These are phyloP conservation scores for Drosophila greeni DNA, from an alignment of 2,888 invertebrate genomes.

Conservation along the genomic window DNA sequence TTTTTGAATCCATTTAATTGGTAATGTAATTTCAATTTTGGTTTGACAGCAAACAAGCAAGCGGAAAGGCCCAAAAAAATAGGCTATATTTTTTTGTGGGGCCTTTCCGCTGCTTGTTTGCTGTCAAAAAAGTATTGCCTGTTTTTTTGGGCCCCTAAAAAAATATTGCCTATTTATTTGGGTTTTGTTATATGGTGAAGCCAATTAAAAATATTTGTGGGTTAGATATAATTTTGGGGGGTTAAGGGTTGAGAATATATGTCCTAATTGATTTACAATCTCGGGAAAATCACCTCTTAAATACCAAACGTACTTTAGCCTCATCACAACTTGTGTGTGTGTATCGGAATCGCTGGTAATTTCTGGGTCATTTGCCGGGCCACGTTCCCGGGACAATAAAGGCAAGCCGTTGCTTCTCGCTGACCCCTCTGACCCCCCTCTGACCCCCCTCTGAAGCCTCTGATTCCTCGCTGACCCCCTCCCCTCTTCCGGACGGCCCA, in stretches of 20 bases:
- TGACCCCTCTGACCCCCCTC: too few relatives aligned
- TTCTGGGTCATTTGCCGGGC: constrained; percentile 33
- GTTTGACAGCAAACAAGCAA: constrained; percentile 12
- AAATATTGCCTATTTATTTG: neutral
- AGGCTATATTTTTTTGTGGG: too few relatives aligned
- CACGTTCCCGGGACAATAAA: constrained; percentile 33
- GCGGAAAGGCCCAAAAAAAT: too few relatives aligned
- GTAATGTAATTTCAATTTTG: constrained; percentile 35
- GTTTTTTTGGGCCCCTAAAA: neutral
- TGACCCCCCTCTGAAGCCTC: too few relatives aligned
- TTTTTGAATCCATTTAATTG: constrained; percentile 31
- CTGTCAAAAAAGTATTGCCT: too few relatives aligned
- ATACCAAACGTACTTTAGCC: constrained; percentile 6
- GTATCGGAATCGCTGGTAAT: constrained; percentile 16
- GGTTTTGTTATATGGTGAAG: neutral
- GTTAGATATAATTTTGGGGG: neutral
- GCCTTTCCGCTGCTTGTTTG: too few relatives aligned
- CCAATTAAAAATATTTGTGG: neutral
- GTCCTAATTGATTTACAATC: constrained; percentile 1
- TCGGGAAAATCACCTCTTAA: constrained; percentile 3
- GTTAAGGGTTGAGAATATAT: neutral
- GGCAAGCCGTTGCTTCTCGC: constrained; percentile 29
- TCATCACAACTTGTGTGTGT: neutral
- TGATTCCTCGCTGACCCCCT: too few relatives aligned
- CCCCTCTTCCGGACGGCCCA: neutral